Base-by-base conservation (phyloP, 1,140 invertebrate genomes). In the Drosophila lowei region DNA sequence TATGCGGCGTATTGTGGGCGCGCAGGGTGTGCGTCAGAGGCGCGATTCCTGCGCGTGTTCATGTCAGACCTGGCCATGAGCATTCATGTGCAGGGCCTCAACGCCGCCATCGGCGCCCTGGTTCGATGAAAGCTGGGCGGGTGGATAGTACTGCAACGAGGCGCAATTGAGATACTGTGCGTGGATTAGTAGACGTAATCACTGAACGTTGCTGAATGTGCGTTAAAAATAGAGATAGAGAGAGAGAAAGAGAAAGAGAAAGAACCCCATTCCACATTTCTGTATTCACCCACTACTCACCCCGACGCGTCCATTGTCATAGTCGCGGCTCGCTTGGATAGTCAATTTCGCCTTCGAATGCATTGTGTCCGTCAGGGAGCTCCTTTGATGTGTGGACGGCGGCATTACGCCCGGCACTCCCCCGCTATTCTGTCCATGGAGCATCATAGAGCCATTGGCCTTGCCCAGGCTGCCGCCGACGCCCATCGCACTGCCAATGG, bases 271-370 rank as follows among this genome's bases (percentile, higher is more conserved):
- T 34, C 34, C 23, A 30, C 2, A 30, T 21, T 25, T 3, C 18
- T 18, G 18, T 18, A 18, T 18, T 18, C 18, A 18, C 1, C 1
- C 13, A 41, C 18, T 67, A 81, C 90, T 85, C 53, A 91, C 90
- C 81, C 90, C 90, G 23, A 95, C 93, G 92, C 95, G 93, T 92
- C 95, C 93, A 90, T 94, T 93, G 92, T 96, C 93, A 92, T 94
- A 94, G 92, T 96, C 93, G 92, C 94, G 92, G 89, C 94, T 93
- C 83, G 94, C 94, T 71, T 95, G 93, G 83, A 97, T 94, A 67
- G 96, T 96, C 75, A 97, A 92, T 86, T 96, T 93, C 28, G 97
- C 95, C 92, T 98, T 98, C 34, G 96, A 95, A 91, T 96, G 96
- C 94, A 98, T 95, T n/a, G 96, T 96, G 78, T 97, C 96, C 46